Base-by-base conservation (phyloP, 2,888 invertebrate genomes). In the Ophion costatus region DNA sequence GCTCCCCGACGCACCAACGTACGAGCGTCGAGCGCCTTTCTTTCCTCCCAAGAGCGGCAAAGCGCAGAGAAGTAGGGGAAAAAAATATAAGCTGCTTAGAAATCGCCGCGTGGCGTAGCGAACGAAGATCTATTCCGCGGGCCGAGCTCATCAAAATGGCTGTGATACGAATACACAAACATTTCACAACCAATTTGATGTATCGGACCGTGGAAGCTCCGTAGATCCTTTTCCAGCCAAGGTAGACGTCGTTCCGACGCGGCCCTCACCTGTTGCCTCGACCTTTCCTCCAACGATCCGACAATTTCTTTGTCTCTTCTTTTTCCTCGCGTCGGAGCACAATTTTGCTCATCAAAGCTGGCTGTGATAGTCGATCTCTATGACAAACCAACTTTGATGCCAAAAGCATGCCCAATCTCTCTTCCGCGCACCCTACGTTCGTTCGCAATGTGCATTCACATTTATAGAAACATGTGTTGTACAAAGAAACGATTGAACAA, bases 141-240 rank as follows among this genome's bases (percentile, higher is more conserved):
- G 95, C 96, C 96, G 95, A 97, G 96, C 96, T 97, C 97, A 97
- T 98, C 98, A 98, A 98, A 98, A 97, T 98, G 98, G 98, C 98
- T 98, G 98, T 98, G 98, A 98, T 98, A 98, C 97, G 98, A 96
- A 56, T 92, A 93, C 89, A 89, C 24, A 93, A 94, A 94, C 94
- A 96, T 96, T 96, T 97, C 98, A 97, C 98, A 96, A 95, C 97
- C 97, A 96, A 96, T 97, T 98, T 97, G 97, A 97, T 96, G 96
- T 96, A 95, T 94, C 95, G 95, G 96, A 95, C 95, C 95, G 94
- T 95, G 45, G 64, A 38, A 64, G 51, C 10, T 29, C 56, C 80
- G 70, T 51, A 33, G 81, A 22, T 29, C 70, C 63, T 2, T 66
- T 38, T 42, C 51, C 22, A 56, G 45, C 33, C 24, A 56, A 71